phyloP scores from a whole-genome alignment of 1,140 invertebrate species.

The Choristoneura fumiferana region DNA sequence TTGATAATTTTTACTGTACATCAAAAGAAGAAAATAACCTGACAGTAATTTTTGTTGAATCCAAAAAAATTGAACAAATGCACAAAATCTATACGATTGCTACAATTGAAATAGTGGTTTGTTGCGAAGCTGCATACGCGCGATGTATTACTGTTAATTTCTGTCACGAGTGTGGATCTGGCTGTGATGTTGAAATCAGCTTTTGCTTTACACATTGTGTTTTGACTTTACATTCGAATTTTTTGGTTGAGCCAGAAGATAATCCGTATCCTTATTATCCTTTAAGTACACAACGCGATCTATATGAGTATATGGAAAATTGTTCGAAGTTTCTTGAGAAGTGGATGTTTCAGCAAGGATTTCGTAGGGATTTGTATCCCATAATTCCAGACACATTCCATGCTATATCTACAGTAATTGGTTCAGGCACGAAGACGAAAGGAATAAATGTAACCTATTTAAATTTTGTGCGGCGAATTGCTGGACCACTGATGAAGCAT shows the following conservation, averaged over 20 bases:
- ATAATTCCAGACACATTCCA: conserved; percentile 65
- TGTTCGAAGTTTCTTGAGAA: conserved; percentile 58
- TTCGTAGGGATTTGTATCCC: conserved; percentile 65
- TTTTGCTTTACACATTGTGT: conserved; percentile 65
- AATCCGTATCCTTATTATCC: conserved; percentile 68
- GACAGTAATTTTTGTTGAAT: conserved; percentile 42
- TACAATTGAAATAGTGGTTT: conserved; percentile 44
- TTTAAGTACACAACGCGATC: conserved; percentile 33
- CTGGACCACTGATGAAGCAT: conserved; percentile 63
- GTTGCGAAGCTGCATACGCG: conserved; percentile 35
- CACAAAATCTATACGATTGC: conserved; percentile 36
- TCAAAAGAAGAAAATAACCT: conserved; percentile 49
- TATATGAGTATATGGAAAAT: conserved; percentile 55
- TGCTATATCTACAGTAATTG: conserved; percentile 49
- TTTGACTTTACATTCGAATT: conserved; percentile 53
- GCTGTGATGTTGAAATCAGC: conserved; percentile 56
- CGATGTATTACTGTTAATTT: conserved; percentile 45
- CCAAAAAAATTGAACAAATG: conserved; percentile 25
- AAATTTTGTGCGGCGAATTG: conserved; percentile 61
- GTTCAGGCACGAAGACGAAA: conserved; percentile 52
- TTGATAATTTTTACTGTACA: conserved; percentile 45
- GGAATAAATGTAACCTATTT: conserved; percentile 64
- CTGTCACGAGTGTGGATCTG: conserved; percentile 47
- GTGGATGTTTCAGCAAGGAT: conserved; percentile 73
- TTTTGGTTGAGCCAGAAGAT: conserved; percentile 37